Percentiles rank a stretch among this genome's conserved stretches.
Evolutionary conservation across 2,888 invertebrate species (phyloP).

Genomic region (Lampropteryx suffumata): DNA sequence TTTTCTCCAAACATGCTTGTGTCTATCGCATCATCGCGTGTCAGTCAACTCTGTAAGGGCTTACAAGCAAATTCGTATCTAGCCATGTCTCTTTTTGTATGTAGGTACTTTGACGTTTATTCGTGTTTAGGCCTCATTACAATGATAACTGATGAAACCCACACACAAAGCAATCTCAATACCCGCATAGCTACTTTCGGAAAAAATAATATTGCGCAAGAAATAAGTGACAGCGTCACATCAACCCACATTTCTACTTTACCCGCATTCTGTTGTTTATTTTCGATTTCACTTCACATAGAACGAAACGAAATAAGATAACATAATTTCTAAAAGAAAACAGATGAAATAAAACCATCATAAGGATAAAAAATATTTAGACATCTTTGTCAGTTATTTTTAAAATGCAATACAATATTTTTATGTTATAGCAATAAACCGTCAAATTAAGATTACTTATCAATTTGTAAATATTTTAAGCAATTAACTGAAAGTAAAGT

Average conservation of each 20-base stretch:
- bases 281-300: conserved; percentile 68
- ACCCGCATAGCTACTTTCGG: conserved; percentile 15
- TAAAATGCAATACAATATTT: too few relatives aligned
- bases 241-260: conserved; percentile 32
- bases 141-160: too few relatives aligned
- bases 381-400: too few relatives aligned
- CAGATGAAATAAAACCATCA: conserved; percentile 44
- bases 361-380: too few relatives aligned
- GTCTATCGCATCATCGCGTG: neutral
- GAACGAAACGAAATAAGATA: conserved; percentile 48
- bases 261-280: conserved; percentile 64
- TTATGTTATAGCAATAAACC: too few relatives aligned
- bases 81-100: too few relatives aligned
- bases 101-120: too few relatives aligned
- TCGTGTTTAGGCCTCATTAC: too few relatives aligned
- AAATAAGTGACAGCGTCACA: conserved; percentile 31
- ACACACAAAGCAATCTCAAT: conserved; percentile 7
- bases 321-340: conserved; percentile 46
- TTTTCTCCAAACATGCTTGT: neutral
- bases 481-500: too few relatives aligned
- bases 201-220: conserved; percentile 24
- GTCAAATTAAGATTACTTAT: too few relatives aligned
- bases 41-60: neutral
- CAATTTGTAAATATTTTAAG: too few relatives aligned
- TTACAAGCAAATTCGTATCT: neutral